phyloP scores from a whole-genome alignment of 1,140 invertebrate genomes.

The Drosophila albomicans region DNA sequence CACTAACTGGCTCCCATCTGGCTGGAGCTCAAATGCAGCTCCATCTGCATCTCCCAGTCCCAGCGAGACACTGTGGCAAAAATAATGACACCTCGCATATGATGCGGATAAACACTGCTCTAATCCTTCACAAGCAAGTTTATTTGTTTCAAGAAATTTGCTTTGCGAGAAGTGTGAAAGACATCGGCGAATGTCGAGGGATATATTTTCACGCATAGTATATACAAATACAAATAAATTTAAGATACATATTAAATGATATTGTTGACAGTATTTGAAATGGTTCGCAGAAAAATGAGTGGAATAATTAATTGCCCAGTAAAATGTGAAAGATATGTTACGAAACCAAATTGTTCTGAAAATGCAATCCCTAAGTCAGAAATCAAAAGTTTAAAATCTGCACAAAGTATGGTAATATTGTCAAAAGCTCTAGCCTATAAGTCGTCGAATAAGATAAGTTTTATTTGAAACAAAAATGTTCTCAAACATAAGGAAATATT shows the following conservation, averaged over 20 bases:
- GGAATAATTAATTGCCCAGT: neutral
- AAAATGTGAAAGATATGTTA: too few species aligned
- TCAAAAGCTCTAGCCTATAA: too few species aligned
- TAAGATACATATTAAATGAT: neutral
- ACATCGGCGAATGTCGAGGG: neutral
- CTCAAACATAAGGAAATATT: too few species aligned
- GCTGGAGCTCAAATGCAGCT: conserved; percentile 13
- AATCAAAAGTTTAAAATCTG: too few species aligned
- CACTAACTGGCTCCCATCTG: conserved; percentile 50
- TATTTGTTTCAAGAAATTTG: neutral
- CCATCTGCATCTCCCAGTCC: neutral
- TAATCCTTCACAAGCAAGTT: neutral
- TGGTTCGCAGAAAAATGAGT: neutral
- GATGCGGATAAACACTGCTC: neutral
- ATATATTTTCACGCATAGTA: neutral
- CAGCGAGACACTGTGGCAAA: conserved; percentile 36
- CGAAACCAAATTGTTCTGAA: too few species aligned
- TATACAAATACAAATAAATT: neutral
- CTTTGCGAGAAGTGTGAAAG: conserved; percentile 2
- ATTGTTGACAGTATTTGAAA: neutral
- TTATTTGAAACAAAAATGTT: too few species aligned
- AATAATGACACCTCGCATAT: conserved; percentile 22
- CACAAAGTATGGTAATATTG: too few species aligned
- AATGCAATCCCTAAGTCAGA: too few species aligned
- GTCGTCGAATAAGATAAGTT: too few species aligned